A percentile compares a stretch with the other conserved stretches of the same genome.
These are phyloP conservation scores for Trypoxylon attenuatum DNA, from an alignment of 2,888 invertebrate genomes.

Conservation along the genomic window DNA sequence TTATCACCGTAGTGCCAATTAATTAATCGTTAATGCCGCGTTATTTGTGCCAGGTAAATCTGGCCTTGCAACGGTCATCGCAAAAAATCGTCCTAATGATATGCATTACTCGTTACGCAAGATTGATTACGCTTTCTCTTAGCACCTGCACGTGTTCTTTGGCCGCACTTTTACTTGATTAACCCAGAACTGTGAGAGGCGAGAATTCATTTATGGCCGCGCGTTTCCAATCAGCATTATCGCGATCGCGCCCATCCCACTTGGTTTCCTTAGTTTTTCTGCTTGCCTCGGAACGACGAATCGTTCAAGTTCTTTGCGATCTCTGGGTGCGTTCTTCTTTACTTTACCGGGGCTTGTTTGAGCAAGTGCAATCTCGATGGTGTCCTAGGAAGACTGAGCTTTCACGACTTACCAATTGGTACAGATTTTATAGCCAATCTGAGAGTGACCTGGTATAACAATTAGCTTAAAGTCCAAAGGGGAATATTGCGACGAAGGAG, in stretches of 20 bases:
- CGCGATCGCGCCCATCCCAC: neutral
- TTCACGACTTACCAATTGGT: too few species aligned
- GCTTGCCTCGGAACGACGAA: too few species aligned
- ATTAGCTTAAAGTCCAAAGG: too few species aligned
- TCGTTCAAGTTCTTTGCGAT: too few species aligned
- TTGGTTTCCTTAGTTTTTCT: neutral
- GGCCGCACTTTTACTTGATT: slow-evolving; percentile 1
- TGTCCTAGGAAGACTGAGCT: neutral
- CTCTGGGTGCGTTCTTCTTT: neutral
- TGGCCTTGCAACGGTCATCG: neutral
- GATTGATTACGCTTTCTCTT: slow-evolving; percentile 24
- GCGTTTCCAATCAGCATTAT: neutral
- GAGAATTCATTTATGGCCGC: neutral
- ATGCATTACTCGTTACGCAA: slow-evolving; percentile 22
- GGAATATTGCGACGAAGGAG: too few species aligned
- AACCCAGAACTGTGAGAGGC: neutral
- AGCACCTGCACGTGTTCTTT: slow-evolving; percentile 3
- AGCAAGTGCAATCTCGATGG: neutral
- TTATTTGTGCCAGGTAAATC: neutral
- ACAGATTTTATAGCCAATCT: too few species aligned
- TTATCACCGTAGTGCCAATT: too few species aligned
- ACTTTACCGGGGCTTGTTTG: neutral
- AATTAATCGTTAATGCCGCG: neutral
- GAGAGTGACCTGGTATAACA: too few species aligned
- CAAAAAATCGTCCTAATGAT: slow-evolving; percentile 5